Evolutionary conservation across 2,888 invertebrate species (phyloP), one percentile per base, ranked within the genome.

Genomic region (Scaptomyza flava): DNA sequence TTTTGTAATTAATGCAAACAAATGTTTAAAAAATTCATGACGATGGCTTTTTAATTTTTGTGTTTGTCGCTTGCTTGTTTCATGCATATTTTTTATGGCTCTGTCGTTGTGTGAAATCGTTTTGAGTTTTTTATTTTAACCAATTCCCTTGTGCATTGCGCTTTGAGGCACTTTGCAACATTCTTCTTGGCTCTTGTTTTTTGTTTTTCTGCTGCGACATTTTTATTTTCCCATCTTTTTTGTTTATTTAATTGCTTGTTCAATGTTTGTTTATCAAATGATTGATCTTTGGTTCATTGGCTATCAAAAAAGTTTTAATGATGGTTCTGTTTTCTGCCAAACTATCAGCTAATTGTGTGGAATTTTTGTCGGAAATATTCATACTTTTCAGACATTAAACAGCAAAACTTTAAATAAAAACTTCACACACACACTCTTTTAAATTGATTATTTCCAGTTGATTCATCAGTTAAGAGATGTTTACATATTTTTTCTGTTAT

Each of bases 221-320:
- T 38, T 65, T 63, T 46, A 17, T 17, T 17, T 17, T 17, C 17
- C 17, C 1, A 17, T 17, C 17, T 17, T 17, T 17, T 69, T 34
- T 33, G 3, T 33, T 31, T 41, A 46, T 57, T 50, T 73, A 47
- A 58, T 54, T 77, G 73, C 38, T 59, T 68, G 38, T 33, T 27
- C 48, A 48, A 48, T 61, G 60, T 54, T 77, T 60, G 56, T 59
- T 81, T 77, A 81, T 82, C 84, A 78, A 66, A 78, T 84, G 84
- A 84, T 87, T 87, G 80, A 84, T 84, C 80, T 76, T 48, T 64
- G 61, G 62, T 77, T 81, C 72, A 73, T 73, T 70, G 45, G 54
- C 64, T 52, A 48, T 71, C 50, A 50, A 65, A 67, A 51, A 47
- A 33, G 4, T 17, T 71, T 71, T 65, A 60, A 68, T 52, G 17